A percentile compares a stretch with the other conserved stretches of the same genome.
These are phyloP conservation scores for Chloroceryle amazona DNA, from an alignment of 2,797 vertebrate species.

Conservation along the genomic window DNA sequence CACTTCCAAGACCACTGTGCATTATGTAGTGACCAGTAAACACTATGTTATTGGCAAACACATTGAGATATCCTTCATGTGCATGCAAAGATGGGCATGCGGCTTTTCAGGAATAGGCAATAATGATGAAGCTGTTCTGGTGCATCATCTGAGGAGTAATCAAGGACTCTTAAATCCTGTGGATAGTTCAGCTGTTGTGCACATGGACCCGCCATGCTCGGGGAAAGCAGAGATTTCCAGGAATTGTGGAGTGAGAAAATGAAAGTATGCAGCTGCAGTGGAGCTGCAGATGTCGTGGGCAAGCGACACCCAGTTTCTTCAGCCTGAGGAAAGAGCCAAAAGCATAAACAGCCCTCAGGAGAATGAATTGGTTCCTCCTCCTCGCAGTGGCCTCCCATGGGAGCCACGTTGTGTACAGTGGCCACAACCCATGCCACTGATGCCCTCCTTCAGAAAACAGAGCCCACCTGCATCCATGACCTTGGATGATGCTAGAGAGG, in stretches of 20 bases:
- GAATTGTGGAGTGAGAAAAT: slow-evolving; percentile 62
- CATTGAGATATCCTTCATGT: not conserved
- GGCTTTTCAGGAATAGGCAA: not conserved
- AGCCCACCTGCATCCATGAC: fast-evolving
- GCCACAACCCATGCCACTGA: fast-evolving
- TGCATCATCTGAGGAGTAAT: slow-evolving; percentile 14
- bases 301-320: not conserved
- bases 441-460: not conserved
- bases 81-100: not conserved
- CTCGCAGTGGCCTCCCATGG: not conserved
- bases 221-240: slow-evolving; percentile 65
- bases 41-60: not conserved
- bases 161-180: slow-evolving; percentile 11
- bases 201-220: slow-evolving; percentile 12
- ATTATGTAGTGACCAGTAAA: not conserved
- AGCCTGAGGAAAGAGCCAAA: slow-evolving; percentile 31
- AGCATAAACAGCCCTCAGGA: not conserved
- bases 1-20: fast-evolving
- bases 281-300: slow-evolving; percentile 31
- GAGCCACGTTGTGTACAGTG: fast-evolving
- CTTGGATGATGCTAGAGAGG: not conserved
- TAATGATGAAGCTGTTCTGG: not conserved
- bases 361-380: not conserved
- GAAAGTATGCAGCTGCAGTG: slow-evolving; percentile 41
- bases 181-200: slow-evolving; percentile 15